phyloP scores from a whole-genome alignment of 2,888 invertebrate species.

The Amorpha juglandis region DNA sequence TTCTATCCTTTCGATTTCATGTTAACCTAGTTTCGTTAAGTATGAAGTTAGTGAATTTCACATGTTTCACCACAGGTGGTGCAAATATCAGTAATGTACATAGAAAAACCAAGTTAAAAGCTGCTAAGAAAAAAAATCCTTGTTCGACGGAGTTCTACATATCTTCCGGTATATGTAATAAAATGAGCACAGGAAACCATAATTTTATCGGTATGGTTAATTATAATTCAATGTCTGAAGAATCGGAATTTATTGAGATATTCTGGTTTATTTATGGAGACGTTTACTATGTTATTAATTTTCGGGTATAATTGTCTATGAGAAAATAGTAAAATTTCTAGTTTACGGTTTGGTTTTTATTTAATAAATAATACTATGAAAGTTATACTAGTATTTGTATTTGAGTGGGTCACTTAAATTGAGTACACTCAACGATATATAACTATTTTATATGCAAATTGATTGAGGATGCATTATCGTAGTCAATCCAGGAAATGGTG shows the following conservation, averaged over 20 bases:
- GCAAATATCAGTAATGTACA: not conserved
- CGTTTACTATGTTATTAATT: not conserved
- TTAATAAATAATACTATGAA: not conserved
- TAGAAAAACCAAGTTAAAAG: not conserved
- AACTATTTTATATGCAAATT: not conserved
- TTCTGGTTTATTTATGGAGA: not conserved
- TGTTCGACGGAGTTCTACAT: not conserved
- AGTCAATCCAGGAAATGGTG: not conserved
- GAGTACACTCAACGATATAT: not conserved
- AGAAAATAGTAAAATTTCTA: too few relatives aligned
- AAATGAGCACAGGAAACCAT: conserved; percentile 13
- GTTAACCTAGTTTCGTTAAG: too few relatives aligned
- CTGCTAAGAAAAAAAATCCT: conserved; percentile 1
- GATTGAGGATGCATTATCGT: not conserved
- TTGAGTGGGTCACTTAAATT: not conserved
- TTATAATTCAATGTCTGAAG: conserved; percentile 12
- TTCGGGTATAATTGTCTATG: not conserved
- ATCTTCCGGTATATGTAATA: conserved; percentile 7
- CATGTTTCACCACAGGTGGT: not conserved
- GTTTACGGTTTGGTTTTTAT: not conserved
- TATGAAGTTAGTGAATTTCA: not conserved
- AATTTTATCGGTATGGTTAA: not conserved
- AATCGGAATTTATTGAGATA: not conserved
- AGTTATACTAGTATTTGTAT: not conserved
- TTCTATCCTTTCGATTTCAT: not conserved